phyloP scores from a whole-genome alignment of 2,888 invertebrate genomes.

The Lordiphosa fenestrarum region DNA sequence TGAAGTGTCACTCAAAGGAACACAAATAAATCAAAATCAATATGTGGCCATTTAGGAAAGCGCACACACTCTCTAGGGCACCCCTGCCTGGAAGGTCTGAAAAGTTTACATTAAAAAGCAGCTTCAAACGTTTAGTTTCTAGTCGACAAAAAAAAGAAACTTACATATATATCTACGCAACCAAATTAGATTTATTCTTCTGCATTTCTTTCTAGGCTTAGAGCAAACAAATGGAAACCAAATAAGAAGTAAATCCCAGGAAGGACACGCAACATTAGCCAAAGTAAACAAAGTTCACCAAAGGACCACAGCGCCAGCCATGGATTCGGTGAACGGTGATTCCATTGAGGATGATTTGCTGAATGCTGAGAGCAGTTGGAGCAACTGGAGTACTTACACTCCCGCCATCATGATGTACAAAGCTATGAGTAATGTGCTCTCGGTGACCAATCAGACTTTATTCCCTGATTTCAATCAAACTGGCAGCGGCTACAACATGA shows the following conservation, averaged over 20 bases:
- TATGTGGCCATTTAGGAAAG: constrained; percentile 20
- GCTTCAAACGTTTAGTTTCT: constrained; percentile 32
- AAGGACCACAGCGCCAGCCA: constrained; percentile 19
- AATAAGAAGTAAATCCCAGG: constrained; percentile 38
- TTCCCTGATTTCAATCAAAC: constrained; percentile 27
- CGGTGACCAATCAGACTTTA: constrained; percentile 55
- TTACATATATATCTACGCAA: constrained; percentile 38
- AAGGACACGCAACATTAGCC: constrained; percentile 63
- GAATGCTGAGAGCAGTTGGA: constrained; percentile 37
- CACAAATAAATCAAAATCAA: constrained; percentile 36
- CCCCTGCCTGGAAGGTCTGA: constrained; percentile 5
- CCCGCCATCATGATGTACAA: constrained; percentile 48
- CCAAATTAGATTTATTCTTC: constrained; percentile 51
- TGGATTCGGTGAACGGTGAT: constrained; percentile 25
- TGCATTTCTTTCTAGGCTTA: constrained; percentile 44
- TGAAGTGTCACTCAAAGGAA: constrained; percentile 29
- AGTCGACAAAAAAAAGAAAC: constrained; percentile 16
- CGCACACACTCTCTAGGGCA: constrained; percentile 1
- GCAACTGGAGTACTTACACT: constrained; percentile 63
- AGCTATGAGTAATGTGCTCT: constrained; percentile 53
- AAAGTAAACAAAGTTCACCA: constrained; percentile 30
- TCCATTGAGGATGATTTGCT: constrained; percentile 30
- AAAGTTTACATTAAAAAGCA: constrained; percentile 43
- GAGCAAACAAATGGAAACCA: constrained; percentile 64
- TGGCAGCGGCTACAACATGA: constrained; percentile 46